Base-by-base conservation (phyloP, 2,888 invertebrate species). In the Tetheella fluctuosa region DNA sequence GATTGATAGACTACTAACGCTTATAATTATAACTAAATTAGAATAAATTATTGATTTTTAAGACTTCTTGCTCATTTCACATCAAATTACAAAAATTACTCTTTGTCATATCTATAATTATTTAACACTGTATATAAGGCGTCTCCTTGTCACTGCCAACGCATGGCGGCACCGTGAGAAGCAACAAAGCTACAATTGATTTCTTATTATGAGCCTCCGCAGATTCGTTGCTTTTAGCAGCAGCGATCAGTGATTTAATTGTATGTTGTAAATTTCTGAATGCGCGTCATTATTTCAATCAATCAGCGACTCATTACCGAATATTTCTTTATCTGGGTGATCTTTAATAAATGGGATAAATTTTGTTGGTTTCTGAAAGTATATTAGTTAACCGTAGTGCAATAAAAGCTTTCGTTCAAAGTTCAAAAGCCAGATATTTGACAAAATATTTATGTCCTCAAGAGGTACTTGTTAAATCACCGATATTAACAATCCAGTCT, bases 161-260 rank as follows among this genome's bases (percentile, higher is more conserved):
- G 53, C 34, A 64, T 53, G 25, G 67, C 67, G 67, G 65, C 60
- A 59, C 70, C 76, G 73, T 77, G 76, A 73, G 76, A 77, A 77
- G 73, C 10, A 20, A 48, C 20, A 48, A 48, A 48, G 76, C 71
- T 72, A 67, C 74, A 83, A 83, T 83, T 79, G 80, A 79, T 79
- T 83, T 80, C 78, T 73, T 72, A 76, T 74, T 75, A 78, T 74
- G 67, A 66, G 56, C 53, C 60, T 61, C 73, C 66, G 69, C 64
- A 67, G 65, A 63, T 59, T n/a, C 6, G 58, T 54, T n/a, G 59
- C 58, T 66, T 70, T 71, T 71, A 48, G 48, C 42, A 17, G n/a
- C 17, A 17, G n/a, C 20, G 10, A 42, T 42, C 17, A 20, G 20
- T 48, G 20, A 48, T 48, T 48, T 48, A 48, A 48, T 20, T 39